A percentile compares a stretch with the other conserved stretches of the same genome.
These are phyloP conservation scores for Morus bassanus DNA, from an alignment of 2,797 vertebrate genomes.

Conservation along the genomic window DNA sequence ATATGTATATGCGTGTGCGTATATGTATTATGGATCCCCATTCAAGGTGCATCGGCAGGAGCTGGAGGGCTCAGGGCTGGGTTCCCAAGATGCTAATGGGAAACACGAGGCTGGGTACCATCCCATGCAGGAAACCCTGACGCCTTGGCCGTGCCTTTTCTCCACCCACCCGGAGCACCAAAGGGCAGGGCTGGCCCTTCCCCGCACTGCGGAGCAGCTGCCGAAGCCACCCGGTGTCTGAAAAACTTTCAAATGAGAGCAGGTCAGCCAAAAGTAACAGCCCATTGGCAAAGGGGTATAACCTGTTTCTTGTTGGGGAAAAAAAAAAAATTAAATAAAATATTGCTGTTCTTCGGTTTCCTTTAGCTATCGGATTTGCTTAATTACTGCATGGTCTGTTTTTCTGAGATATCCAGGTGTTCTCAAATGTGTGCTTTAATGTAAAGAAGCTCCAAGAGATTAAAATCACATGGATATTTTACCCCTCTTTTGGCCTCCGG, in stretches of 20 bases:
- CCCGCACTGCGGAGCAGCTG: not conserved
- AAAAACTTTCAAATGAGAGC: conserved; percentile 48
- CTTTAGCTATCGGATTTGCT: conserved; percentile 4
- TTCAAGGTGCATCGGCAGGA: not conserved
- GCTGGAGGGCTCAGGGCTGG: not conserved
- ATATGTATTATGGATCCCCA: fast-evolving
- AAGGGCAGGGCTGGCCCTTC: conserved; percentile 5
- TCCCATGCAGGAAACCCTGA: not conserved
- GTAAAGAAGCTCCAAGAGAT: conserved; percentile 5
- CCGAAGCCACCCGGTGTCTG: not conserved
- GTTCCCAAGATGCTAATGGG: not conserved
- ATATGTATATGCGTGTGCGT: not conserved
- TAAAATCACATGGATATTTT: not conserved
- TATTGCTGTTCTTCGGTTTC: not conserved
- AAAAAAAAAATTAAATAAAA: not conserved
- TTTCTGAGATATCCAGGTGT: conserved; percentile 13
- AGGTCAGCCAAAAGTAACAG: conserved; percentile 54
- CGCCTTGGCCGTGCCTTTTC: not conserved
- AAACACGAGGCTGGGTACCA: not conserved
- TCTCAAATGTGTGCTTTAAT: conserved; percentile 14
- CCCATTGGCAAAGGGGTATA: not conserved
- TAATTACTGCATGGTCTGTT: not conserved
- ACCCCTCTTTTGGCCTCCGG: not conserved
- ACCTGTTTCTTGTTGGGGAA: not conserved
- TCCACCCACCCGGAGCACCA: not conserved